Evolutionary conservation across 2,888 invertebrate species (phyloP).

Genomic region (Rapana venosa): DNA sequence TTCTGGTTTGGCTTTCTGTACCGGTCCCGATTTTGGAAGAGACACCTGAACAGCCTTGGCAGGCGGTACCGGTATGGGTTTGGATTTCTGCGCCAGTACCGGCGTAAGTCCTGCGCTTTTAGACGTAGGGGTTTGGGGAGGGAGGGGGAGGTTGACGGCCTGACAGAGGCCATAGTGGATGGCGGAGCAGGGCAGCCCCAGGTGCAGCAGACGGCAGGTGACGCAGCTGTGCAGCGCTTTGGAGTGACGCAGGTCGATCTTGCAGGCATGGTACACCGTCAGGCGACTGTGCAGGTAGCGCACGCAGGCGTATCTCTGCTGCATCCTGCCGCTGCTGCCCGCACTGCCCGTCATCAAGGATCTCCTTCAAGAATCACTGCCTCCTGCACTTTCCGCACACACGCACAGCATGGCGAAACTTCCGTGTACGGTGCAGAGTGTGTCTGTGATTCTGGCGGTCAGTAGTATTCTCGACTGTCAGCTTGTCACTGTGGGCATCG

Average conservation of each 20-base stretch:
- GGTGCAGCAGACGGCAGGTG: constrained; percentile 61
- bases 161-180: constrained; percentile 76
- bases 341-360: neutral
- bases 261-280: constrained; percentile 76
- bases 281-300: constrained; percentile 72
- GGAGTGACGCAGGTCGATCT: constrained; percentile 79
- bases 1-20: neutral
- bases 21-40: neutral
- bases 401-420: neutral
- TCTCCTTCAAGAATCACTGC: neutral
- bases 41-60: neutral
- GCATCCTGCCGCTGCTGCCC: constrained; percentile 17
- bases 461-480: no score
- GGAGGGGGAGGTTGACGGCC: constrained; percentile 48
- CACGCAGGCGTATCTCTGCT: constrained; percentile 58
- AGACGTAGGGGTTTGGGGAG: neutral
- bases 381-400: neutral
- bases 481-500: no score
- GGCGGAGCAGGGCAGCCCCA: constrained; percentile 67
- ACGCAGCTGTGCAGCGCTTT: constrained; percentile 79
- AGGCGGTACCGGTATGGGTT: neutral
- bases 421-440: no score
- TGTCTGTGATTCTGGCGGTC: no score
- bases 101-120: neutral
- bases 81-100: neutral